phyloP scores from a whole-genome alignment of 2,888 invertebrate species.

The Dicyrtoma fusca region DNA sequence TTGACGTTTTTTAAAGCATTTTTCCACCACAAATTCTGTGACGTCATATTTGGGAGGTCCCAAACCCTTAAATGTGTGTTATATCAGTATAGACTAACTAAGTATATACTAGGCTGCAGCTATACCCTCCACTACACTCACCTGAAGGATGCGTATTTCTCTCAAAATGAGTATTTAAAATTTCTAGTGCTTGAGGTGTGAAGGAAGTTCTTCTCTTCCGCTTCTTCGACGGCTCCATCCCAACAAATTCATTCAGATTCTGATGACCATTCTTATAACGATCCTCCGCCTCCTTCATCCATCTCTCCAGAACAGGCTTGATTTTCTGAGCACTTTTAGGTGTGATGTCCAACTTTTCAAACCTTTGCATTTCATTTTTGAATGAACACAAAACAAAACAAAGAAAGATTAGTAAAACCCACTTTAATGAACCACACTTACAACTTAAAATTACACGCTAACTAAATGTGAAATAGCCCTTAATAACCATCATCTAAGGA shows the following conservation, averaged over 20 bases:
- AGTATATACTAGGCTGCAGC: no score
- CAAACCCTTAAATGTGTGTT: no score
- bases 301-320: conserved; percentile 95
- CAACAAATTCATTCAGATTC: conserved; percentile 89
- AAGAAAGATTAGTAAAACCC: neutral
- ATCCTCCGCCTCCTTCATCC: conserved; percentile 99
- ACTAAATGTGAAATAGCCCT: no score
- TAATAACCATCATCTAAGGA: neutral
- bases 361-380: conserved; percentile 67
- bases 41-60: no score
- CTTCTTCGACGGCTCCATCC: conserved; percentile 95
- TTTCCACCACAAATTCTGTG: no score
- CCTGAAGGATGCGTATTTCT: conserved; percentile 98
- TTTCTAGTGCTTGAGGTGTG: conserved; percentile 92
- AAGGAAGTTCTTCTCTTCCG: conserved; percentile 95
- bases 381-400: neutral
- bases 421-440: no score
- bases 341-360: conserved; percentile 98
- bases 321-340: conserved; percentile 99
- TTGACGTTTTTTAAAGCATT: no score
- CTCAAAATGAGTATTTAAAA: conserved; percentile 93
- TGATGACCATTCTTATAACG: conserved; percentile 93
- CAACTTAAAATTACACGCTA: no score
- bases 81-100: no score
- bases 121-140: conserved; percentile 62